A percentile compares a stretch with the other conserved stretches of the same genome.
Evolutionary conservation across 2,113 vertebrate genomes (phyloP).

Genomic region (Paratilapia polleni): DNA sequence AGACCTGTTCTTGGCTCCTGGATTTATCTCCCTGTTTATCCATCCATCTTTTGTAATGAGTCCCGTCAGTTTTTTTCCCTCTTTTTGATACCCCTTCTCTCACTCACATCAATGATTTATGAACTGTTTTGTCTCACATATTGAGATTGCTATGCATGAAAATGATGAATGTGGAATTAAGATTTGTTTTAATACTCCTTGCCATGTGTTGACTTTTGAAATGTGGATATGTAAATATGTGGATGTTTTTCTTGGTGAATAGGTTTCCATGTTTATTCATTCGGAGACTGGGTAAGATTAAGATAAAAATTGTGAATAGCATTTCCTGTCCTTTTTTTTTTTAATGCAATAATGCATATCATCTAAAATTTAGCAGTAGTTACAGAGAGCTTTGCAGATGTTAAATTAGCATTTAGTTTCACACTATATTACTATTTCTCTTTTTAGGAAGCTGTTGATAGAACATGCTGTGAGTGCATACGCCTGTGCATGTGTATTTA

Average conservation of each 20-base stretch:
- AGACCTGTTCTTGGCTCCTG: conserved; percentile 38
- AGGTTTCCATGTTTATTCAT: conserved; percentile 17
- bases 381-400: conserved; percentile 32
- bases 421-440: conserved; percentile 12
- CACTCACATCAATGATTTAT: conserved; percentile 75
- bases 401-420: conserved; percentile 49
- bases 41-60: conserved; percentile 77
- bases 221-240: neutral
- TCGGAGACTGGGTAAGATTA: neutral
- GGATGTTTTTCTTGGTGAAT: conserved; percentile 13
- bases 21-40: conserved; percentile 68
- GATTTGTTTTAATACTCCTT: neutral
- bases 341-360: conserved; percentile 46
- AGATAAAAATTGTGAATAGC: conserved; percentile 12
- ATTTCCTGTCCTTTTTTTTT: conserved; percentile 23
- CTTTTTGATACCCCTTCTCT: conserved; percentile 48
- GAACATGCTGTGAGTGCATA: neutral
- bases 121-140: conserved; percentile 58
- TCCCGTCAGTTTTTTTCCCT: conserved; percentile 22
- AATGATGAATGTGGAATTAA: conserved; percentile 12
- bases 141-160: conserved; percentile 49
- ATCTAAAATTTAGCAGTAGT: neutral
- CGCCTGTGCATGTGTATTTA: neutral
- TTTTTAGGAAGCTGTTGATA: neutral
- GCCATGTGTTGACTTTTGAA: neutral